phyloP scores from a whole-genome alignment of 2,797 vertebrate genomes.

The Morelia viridis region DNA sequence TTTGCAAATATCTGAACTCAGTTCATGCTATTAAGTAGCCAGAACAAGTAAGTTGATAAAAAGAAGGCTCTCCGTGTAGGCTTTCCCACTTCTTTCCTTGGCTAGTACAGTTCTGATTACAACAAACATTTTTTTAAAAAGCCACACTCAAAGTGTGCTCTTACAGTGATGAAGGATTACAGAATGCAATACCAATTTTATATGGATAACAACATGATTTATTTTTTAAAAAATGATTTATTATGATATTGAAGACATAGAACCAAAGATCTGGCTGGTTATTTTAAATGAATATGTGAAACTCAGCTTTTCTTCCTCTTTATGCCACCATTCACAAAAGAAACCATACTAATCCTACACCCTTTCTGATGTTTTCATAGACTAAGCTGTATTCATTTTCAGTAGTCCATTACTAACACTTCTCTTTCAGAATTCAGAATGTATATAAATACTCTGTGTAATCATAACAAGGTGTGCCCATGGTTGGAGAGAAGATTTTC shows the following conservation, averaged over 20 bases:
- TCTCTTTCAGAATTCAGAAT: neutral
- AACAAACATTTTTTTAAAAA: neutral
- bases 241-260: neutral
- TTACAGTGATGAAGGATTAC: neutral
- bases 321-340: neutral
- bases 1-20: neutral
- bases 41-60: neutral
- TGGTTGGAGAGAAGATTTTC: neutral
- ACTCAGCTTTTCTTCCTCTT: neutral
- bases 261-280: neutral
- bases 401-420: neutral
- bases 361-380: neutral
- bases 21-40: neutral
- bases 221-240: neutral
- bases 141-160: neutral
- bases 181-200: neutral
- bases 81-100: neutral
- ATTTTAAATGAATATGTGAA: neutral
- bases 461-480: neutral
- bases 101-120: neutral
- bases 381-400: neutral
- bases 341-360: neutral
- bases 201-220: neutral
- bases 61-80: neutral
- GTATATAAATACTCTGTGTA: neutral